A percentile compares a stretch with the other conserved stretches of the same genome.
phyloP scores from a whole-genome alignment of 92 coral and sea anemone genomes.

The Chrysogorgia sp. region DNA sequence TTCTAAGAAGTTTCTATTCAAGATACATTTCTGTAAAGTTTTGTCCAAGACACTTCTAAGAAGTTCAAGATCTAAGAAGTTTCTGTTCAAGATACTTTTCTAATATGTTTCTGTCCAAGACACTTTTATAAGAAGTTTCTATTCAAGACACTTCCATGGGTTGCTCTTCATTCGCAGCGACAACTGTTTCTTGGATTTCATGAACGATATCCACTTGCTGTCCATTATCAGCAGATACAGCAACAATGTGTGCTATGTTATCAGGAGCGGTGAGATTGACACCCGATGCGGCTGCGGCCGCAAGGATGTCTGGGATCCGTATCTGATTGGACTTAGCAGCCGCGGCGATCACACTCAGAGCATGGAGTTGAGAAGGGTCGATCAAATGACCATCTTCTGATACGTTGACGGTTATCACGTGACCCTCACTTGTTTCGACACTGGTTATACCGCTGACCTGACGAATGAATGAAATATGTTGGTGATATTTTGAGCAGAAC shows the following conservation, averaged over 20 bases:
- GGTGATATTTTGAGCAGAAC: background rate
- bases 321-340: conserved; percentile 25
- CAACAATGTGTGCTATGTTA: conserved; percentile 42
- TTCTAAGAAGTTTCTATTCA: too few species aligned
- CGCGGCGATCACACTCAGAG: conserved; percentile 40
- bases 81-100: too few species aligned
- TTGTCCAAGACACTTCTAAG: too few species aligned
- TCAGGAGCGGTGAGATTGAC: conserved; percentile 26
- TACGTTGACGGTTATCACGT: conserved; percentile 24
- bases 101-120: too few species aligned
- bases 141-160: conserved; percentile 30
- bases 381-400: conserved; percentile 18
- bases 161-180: conserved; percentile 23
- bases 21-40: too few species aligned
- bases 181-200: conserved; percentile 29
- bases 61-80: conserved; percentile 1
- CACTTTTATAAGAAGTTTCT: too few species aligned
- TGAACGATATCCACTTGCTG: conserved; percentile 27
- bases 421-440: conserved; percentile 37
- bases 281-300: conserved; percentile 32
- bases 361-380: conserved; percentile 43
- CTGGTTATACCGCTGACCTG: conserved; percentile 43
- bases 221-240: conserved; percentile 25
- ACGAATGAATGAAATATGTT: background rate
- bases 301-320: conserved; percentile 41